Base-by-base conservation (phyloP, 2,113 vertebrate genomes). In the Zonotrichia leucophrys region DNA sequence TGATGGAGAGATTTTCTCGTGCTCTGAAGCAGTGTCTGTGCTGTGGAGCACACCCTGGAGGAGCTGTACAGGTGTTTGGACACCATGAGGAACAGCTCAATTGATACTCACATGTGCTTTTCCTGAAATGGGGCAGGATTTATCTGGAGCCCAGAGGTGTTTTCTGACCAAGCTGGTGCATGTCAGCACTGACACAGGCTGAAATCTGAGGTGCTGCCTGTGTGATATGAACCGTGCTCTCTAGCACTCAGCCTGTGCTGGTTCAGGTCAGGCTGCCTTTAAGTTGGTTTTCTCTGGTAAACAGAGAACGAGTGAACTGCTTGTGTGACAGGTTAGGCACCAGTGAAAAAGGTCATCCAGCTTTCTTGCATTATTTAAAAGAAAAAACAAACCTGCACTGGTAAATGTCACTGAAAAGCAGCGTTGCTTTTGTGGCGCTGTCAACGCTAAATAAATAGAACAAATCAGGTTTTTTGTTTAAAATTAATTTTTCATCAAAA, bases 61-160 rank as follows among this genome's bases (percentile, higher is more conserved):
- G 60, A 70, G 47, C 24, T 25, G 19, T 9, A 47, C 7, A 4
- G 12, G 13, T 37, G 25, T 64, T 39, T 72, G 59, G 53, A 7
- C 17, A 8, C 21, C 14, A 3, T 0, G 0, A 81, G 47, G 44
- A 74, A 2, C 27, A 33, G 35, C 37, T 55, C 42, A 4, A 20
- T 22, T 33, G 37, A 5, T 17, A 8, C 6, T 44, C 14, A 27
- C 3, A 0, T 4, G 24, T 2, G 6, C 13, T 44, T 63, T 41
- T 72, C 33, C n/a, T 68, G 22, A 15, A 15, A 31, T 31, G 12
- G 58, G 11, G 2, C 10, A 4, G 1, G 1, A 1, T 42, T 75
- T 49, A 18, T 16, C 8, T 33, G 5, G 12, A 16, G 35, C 23
- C 15, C 13, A 11, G 44, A 55, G 30, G 2, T 1, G 1, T 44